A percentile compares a stretch with the other conserved stretches of the same genome.
Evolutionary conservation across 2,113 vertebrate species (phyloP).

Genomic region (Catharus fuscescens): DNA sequence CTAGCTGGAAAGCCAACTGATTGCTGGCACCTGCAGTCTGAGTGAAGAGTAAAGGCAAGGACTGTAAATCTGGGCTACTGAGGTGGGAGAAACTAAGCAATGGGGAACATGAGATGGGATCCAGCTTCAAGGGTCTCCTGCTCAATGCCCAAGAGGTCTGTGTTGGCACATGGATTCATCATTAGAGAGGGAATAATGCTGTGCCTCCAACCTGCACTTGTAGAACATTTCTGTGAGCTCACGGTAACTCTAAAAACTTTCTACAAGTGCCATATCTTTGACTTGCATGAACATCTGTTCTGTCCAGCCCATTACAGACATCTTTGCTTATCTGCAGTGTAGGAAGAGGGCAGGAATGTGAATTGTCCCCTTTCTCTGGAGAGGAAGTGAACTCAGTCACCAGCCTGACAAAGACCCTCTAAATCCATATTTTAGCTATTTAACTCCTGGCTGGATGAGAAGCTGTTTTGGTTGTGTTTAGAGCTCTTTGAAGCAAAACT

Average conservation of each 20-base stretch:
- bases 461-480: background rate
- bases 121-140: background rate
- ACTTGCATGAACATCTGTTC: background rate
- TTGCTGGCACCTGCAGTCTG: background rate
- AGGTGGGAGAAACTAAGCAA: background rate
- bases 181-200: background rate
- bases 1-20: background rate
- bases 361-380: slow-evolving; percentile 40
- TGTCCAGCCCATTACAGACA: background rate
- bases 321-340: slow-evolving; percentile 46
- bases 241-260: background rate
- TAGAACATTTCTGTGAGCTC: background rate
- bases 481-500: background rate
- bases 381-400: slow-evolving; percentile 46
- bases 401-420: slow-evolving; percentile 29
- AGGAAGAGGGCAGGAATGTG: slow-evolving; percentile 46
- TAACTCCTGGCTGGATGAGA: background rate
- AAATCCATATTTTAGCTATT: background rate
- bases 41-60: background rate
- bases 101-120: background rate
- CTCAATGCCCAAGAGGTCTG: background rate
- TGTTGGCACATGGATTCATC: rapidly evolving
- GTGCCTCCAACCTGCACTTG: background rate
- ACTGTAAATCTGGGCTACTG: background rate
- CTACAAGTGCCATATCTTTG: background rate